Evolutionary conservation across 2,113 vertebrate genomes (phyloP), one percentile per base, ranked within the genome.

Genomic region (Percopsis transmontana): DNA sequence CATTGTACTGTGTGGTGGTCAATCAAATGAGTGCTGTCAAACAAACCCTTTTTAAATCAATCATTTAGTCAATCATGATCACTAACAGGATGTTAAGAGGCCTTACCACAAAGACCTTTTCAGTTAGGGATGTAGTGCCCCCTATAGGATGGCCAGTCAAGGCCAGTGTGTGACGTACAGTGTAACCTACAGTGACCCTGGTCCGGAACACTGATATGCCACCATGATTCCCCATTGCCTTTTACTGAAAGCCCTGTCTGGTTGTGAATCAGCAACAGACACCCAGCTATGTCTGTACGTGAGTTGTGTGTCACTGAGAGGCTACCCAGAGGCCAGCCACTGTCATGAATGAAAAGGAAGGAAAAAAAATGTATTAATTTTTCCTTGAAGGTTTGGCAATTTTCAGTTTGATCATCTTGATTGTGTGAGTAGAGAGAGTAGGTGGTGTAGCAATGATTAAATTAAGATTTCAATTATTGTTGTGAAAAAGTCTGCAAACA

Each of bases 271-370:
- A 67, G 45, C 60, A 54, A 56, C 39, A 58, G 20, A 3, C n/a
- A n/a, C 39, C 38, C 20, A 45, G 41, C 20, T 4, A 52, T 55
- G 24, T 58, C 58, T 48, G 53, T 16, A 33, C 21, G 48, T 38
- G 50, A 16, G 23, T 56, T 65, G 33, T 60, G 48, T 70, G 66
- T 65, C 69, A 58, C 50, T 18, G 61, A 66, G 60, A 69, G 54
- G 23, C 18, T 24, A 42, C 62, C 33, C 52, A 3, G 44, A 52
- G 42, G n/a, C 18, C 4, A 23, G n/a, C 51, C 63, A 15, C 53
- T 10, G 44, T 59, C 5, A 48, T 53, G 19, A 18, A 62, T 15
- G 23, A 64, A 41, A 66, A 55, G 10, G 15, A 14, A n/a, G 5
- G 52, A 48, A 67, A 56, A 38, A 11, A 21, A 53, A 11, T 27